phyloP scores from a whole-genome alignment of 1,140 invertebrate genomes.

The Tetraneura akinire region DNA sequence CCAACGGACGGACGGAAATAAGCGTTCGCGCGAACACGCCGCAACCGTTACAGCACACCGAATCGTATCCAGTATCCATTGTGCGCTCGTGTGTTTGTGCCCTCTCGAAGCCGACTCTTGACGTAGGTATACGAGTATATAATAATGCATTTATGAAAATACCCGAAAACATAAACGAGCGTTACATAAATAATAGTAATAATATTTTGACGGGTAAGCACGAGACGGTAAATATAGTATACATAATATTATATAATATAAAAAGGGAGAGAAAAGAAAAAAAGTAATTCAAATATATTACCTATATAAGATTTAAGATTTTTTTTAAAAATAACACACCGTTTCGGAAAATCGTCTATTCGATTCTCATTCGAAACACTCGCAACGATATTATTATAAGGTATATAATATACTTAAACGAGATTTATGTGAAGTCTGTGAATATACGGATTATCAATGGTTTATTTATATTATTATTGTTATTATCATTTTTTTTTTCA shows the following conservation, averaged over 20 bases:
- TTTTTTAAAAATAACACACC: no score
- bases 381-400: background rate
- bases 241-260: no score
- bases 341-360: conserved; percentile 4
- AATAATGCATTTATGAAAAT: background rate
- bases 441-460: conserved; percentile 46
- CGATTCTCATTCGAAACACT: background rate
- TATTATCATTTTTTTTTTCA: background rate
- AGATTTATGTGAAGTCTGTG: conserved; percentile 40
- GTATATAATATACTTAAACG: background rate
- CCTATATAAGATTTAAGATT: no score
- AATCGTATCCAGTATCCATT: no score
- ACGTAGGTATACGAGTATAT: background rate
- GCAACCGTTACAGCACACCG: no score
- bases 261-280: background rate
- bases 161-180: background rate
- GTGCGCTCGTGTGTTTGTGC: background rate
- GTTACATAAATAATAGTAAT: conserved; percentile 25
- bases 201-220: conserved; percentile 37
- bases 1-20: no score
- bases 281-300: conserved; percentile 18
- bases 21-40: no score
- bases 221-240: no score
- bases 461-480: background rate
- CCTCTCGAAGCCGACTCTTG: background rate